phyloP scores from a whole-genome alignment of 2,113 vertebrate species.

The Prionailurus bengalensis region DNA sequence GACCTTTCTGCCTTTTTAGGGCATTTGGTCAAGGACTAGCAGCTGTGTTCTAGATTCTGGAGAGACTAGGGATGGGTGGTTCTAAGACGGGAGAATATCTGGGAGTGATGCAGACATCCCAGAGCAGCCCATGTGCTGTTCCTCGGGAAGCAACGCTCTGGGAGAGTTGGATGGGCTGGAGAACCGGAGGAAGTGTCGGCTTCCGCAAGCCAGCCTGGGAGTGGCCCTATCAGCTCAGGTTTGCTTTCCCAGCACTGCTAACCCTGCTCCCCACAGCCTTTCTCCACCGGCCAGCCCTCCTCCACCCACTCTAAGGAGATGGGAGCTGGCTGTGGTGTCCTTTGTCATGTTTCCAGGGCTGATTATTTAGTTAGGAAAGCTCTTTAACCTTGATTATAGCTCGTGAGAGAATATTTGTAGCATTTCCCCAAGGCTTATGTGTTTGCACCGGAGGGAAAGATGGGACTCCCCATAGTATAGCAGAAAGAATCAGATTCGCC shows the following conservation, averaged over 20 bases:
- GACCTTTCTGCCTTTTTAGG: not conserved
- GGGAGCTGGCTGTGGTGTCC: not conserved
- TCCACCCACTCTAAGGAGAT: not conserved
- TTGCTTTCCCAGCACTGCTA: not conserved
- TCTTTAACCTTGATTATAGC: not conserved
- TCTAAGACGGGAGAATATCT: not conserved
- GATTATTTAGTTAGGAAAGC: not conserved
- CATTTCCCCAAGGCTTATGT: not conserved
- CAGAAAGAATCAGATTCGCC: not conserved
- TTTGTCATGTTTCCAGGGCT: not conserved
- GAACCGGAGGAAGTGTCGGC: not conserved
- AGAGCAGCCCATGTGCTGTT: not conserved
- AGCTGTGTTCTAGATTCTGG: not conserved
- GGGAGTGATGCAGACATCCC: not conserved
- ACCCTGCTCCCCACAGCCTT: not conserved
- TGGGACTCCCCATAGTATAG: not conserved
- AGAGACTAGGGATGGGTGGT: not conserved
- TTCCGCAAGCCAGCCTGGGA: not conserved
- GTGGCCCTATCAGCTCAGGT: not conserved
- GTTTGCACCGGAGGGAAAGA: not conserved
- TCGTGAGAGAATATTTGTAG: not conserved
- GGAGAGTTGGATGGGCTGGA: too few species aligned
- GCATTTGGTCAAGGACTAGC: not conserved
- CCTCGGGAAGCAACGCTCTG: rapidly evolving
- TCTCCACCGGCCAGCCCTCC: not conserved